Evolutionary conservation across 2,797 vertebrate species (phyloP), one percentile per base, ranked within the genome.

Genomic region (Poeciliopsis presidionis): DNA sequence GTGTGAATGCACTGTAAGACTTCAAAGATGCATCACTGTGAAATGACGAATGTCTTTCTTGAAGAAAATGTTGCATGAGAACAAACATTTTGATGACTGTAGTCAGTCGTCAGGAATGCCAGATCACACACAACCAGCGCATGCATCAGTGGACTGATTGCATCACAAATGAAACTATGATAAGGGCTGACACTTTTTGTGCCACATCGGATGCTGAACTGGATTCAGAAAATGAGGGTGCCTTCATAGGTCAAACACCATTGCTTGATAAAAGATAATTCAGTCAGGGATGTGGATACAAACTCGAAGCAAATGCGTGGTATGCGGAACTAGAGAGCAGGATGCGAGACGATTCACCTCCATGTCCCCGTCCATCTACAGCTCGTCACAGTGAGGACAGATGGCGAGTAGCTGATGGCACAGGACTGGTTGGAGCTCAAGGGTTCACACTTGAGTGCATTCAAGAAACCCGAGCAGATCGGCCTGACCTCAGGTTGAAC

Each of bases 401-500:
- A 72, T 57, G 73, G 12, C 5, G 45, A 39, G 30, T 25, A 22
- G 57, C 2, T 36, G 41, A n/a, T 20, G 72, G 76, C 53, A 73
- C 36, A 75, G 47, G 30, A 72, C 14, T 2, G 57, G 70, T 80
- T 63, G 22, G 8, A 81, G 71, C 41, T 84, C 47, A 74, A 57
- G 67, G 36, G n/a, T 73, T 85, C 63, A 82, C 82, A 80, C 84
- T 72, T 30, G 71, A 83, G 59, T 75, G 84, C 77, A 59, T 49
- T 45, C 61, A 61, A 55, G 82, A 82, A 90, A 92, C 87, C 75
- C 65, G 81, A 91, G 84, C 74, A 14, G 49, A 67, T 46, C 25
- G 18, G 63, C 63, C 72, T 87, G 86, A 90, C 89, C 88, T 79
- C 74, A 11, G 82, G 11, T 41, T 91, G 87, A 92, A 91, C 87